Evolutionary conservation across 2,113 vertebrate species (phyloP).

Genomic region (Muntiacus reevesi): DNA sequence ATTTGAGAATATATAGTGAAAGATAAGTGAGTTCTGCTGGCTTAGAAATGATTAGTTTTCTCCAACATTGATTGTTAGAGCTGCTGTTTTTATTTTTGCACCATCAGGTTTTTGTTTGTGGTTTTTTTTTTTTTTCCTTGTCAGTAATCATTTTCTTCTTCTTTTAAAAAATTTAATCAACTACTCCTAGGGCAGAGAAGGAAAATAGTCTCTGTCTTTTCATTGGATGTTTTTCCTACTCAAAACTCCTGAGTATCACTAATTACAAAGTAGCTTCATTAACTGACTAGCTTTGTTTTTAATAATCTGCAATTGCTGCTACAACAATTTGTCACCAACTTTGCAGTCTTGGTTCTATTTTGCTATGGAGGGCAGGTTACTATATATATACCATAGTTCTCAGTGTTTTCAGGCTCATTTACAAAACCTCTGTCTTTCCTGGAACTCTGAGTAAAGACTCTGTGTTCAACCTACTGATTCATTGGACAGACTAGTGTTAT

Average conservation of each 20-base stretch:
- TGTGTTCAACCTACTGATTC: neutral
- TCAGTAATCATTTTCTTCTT: neutral
- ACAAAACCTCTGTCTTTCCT: neutral
- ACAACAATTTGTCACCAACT: neutral
- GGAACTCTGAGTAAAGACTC: neutral
- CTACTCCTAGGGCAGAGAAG: neutral
- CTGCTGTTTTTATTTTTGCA: conserved; percentile 2
- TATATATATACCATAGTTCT: neutral
- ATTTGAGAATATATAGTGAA: neutral
- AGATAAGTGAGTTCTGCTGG: neutral
- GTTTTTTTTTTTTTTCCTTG: neutral
- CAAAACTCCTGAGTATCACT: neutral
- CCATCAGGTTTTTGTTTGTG: neutral
- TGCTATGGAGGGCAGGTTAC: neutral
- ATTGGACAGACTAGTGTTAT: neutral
- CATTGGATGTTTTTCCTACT: neutral
- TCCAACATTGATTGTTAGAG: neutral
- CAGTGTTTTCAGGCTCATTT: neutral
- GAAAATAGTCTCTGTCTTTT: neutral
- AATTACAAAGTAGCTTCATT: neutral
- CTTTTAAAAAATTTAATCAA: neutral
- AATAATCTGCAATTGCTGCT: neutral
- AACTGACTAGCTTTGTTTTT: neutral
- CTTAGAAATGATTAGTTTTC: neutral
- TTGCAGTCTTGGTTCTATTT: neutral